These are phyloP conservation scores for Sceloporus tristichus DNA, from an alignment of 2,113 vertebrate species.

Conservation along the genomic window DNA sequence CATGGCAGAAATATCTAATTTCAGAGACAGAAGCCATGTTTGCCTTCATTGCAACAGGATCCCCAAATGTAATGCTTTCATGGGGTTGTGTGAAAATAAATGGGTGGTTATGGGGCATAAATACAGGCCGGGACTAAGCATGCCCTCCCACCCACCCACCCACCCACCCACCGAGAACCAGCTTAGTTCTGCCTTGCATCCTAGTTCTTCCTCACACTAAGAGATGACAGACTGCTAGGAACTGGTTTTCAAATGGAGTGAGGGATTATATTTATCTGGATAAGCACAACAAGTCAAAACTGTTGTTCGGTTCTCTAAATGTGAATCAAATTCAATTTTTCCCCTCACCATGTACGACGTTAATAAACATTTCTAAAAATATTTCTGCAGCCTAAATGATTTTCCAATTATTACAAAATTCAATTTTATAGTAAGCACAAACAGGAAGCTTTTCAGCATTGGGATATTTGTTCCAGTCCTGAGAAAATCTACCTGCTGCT, in stretches of 20 bases:
- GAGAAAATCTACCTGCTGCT: constrained; percentile 5
- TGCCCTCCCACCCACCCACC: neutral
- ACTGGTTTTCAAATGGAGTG: neutral
- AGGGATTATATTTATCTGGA: neutral
- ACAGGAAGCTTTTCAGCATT: constrained; percentile 28
- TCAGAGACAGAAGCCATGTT: neutral
- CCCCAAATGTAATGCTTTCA: neutral
- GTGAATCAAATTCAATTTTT: neutral
- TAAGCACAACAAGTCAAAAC: neutral
- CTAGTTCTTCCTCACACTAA: neutral
- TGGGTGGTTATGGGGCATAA: neutral
- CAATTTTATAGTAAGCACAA: neutral
- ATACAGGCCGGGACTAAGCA: neutral
- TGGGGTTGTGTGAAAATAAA: no score
- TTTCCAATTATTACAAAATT: neutral
- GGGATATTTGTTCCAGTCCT: neutral
- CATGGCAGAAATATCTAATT: neutral
- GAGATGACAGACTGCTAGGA: neutral
- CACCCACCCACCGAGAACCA: neutral
- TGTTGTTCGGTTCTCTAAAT: neutral
- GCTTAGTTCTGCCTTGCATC: neutral
- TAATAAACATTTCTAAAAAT: constrained; percentile 13
- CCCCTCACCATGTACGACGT: neutral
- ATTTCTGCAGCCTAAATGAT: neutral
- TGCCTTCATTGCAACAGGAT: neutral